phyloP scores from a whole-genome alignment of 2,888 invertebrate genomes.

The Tetramorium bicarinatum region DNA sequence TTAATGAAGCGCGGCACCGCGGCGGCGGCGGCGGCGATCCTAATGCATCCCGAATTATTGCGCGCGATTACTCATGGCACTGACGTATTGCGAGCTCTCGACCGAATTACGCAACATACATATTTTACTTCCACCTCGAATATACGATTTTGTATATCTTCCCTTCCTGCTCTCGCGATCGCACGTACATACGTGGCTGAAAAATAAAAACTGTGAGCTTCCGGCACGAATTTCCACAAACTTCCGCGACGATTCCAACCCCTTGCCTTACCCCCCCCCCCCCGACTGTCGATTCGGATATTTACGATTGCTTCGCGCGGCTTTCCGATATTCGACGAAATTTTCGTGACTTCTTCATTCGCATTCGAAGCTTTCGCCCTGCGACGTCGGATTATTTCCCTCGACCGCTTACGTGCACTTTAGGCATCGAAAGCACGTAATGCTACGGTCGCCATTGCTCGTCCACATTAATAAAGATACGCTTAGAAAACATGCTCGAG shows the following conservation, averaged over 20 bases:
- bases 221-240: conserved; percentile 22
- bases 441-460: background rate
- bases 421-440: background rate
- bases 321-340: conserved; percentile 5
- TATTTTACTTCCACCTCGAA: conserved; percentile 31
- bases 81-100: conserved; percentile 38
- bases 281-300: background rate
- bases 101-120: conserved; percentile 40
- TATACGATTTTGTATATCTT: conserved; percentile 18
- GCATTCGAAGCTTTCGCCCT: conserved; percentile 11
- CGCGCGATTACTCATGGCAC: conserved; percentile 9
- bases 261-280: background rate
- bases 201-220: conserved; percentile 27
- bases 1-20: conserved; percentile 23
- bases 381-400: background rate
- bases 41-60: conserved; percentile 43
- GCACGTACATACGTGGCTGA: conserved; percentile 2
- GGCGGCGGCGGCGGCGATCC: background rate
- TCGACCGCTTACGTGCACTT: background rate
- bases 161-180: background rate
- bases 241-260: conserved; percentile 9
- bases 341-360: conserved; percentile 17
- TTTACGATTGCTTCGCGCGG: conserved; percentile 7
- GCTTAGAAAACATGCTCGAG: conserved; percentile 6
- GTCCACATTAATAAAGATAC: conserved; percentile 14